These are phyloP conservation scores for Heterohyrax brucei DNA, from an alignment of 2,797 vertebrate genomes.

Conservation along the genomic window DNA sequence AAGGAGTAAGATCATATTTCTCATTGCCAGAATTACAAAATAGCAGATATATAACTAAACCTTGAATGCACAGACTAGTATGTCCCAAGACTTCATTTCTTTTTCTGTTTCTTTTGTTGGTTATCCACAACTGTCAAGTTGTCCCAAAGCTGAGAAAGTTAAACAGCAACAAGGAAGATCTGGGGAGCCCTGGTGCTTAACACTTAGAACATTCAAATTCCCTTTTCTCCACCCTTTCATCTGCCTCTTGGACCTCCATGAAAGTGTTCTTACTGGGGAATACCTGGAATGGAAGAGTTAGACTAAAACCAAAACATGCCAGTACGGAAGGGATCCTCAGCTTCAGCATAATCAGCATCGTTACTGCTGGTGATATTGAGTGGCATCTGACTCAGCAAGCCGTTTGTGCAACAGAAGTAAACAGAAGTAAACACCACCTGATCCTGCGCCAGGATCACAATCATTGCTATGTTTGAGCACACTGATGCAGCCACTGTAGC, in stretches of 20 bases:
- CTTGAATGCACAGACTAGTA: not conserved
- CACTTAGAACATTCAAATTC: slow-evolving; percentile 21
- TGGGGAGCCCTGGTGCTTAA: not conserved
- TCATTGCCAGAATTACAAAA: not conserved
- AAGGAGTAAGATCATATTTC: not conserved
- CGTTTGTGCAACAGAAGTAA: too few species aligned
- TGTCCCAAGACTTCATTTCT: not conserved
- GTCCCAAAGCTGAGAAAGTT: not conserved
- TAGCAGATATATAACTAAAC: not conserved
- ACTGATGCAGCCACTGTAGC: too few species aligned
- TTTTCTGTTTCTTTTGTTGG: not conserved
- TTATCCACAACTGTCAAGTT: not conserved
- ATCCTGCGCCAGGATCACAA: too few species aligned
- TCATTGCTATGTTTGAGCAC: too few species aligned
- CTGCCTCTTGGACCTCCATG: not conserved
- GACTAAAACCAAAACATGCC: not conserved
- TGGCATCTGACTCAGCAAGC: too few species aligned
- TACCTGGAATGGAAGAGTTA: not conserved
- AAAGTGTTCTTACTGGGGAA: not conserved
- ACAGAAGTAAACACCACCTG: too few species aligned
- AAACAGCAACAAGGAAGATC: not conserved
- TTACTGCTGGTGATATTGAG: too few species aligned
- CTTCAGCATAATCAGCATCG: not conserved
- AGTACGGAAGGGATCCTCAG: not conserved
- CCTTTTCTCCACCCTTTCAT: not conserved